A percentile compares a stretch with the other conserved stretches of the same genome.
Evolutionary conservation across 2,888 invertebrate genomes (phyloP).

Genomic region (Acanthoscelides obtectus): DNA sequence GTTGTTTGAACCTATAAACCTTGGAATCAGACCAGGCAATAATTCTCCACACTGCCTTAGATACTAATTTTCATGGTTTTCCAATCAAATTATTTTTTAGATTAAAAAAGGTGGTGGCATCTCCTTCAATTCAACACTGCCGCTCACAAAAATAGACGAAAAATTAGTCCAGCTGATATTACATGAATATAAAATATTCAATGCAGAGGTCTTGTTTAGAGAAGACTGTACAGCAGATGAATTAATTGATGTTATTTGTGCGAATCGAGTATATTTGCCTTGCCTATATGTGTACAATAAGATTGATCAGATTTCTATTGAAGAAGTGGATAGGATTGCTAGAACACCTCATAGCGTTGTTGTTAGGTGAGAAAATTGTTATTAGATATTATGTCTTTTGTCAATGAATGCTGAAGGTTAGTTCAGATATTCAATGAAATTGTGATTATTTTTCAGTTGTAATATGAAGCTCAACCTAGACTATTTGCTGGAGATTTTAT

Average conservation of each 20-base stretch:
- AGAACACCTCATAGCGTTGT: slow-evolving; percentile 83
- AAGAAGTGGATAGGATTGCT: slow-evolving; percentile 95
- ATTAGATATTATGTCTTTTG: no score
- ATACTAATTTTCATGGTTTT: no score
- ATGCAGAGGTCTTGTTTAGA: slow-evolving; percentile 91
- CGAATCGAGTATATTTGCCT: slow-evolving; percentile 92
- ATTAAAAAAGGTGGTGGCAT: slow-evolving; percentile 94
- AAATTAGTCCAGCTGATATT: slow-evolving; percentile 97
- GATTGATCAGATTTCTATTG: slow-evolving; percentile 98
- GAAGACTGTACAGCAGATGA: slow-evolving; percentile 96
- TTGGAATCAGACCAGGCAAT: no score
- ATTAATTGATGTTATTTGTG: slow-evolving; percentile 96
- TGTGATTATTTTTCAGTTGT: slow-evolving; percentile 68
- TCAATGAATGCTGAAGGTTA: no score
- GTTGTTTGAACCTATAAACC: no score
- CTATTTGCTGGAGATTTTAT: slow-evolving; percentile 83
- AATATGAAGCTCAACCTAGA: slow-evolving; percentile 99
- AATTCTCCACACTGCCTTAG: no score
- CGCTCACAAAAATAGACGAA: slow-evolving; percentile 89
- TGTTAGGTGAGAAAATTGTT: slow-evolving; percentile 63
- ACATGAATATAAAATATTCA: slow-evolving; percentile 97
- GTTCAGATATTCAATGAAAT: background rate
- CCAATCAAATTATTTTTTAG: no score
- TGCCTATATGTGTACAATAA: slow-evolving; percentile 99
- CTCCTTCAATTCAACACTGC: slow-evolving; percentile 94